Percentiles rank a stretch among this genome's conserved stretches.
Evolutionary conservation across 2,113 vertebrate species (phyloP).

Genomic region (Phycodurus eques): DNA sequence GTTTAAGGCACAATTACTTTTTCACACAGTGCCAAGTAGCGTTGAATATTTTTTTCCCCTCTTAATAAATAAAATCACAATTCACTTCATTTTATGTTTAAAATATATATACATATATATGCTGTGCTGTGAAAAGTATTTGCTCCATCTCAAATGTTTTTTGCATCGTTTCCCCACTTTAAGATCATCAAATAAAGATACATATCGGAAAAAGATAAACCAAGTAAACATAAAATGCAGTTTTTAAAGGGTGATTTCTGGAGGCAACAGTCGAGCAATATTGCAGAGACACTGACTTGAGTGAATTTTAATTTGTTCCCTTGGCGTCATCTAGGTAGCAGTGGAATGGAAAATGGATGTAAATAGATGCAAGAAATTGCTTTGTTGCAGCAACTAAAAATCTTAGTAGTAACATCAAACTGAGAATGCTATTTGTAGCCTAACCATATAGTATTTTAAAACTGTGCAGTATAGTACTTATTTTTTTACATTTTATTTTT

Average conservation of each 20-base stretch:
- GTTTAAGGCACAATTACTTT: too few relatives aligned
- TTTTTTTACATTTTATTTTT: conserved; percentile 3
- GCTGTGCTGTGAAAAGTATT: too few relatives aligned
- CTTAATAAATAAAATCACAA: too few relatives aligned
- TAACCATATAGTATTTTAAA: conserved; percentile 1
- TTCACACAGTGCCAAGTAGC: too few relatives aligned
- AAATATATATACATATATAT: too few relatives aligned
- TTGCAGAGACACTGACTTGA: conserved; percentile 14
- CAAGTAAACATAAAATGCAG: background rate
- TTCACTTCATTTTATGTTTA: too few relatives aligned
- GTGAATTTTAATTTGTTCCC: conserved; percentile 18
- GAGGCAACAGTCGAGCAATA: background rate
- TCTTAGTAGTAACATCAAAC: background rate
- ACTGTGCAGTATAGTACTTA: background rate
- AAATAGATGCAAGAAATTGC: conserved; percentile 23
- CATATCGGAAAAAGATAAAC: too few relatives aligned
- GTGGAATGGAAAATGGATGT: conserved; percentile 22
- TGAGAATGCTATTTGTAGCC: background rate
- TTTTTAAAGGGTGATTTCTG: too few relatives aligned
- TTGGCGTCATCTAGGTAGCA: conserved; percentile 8
- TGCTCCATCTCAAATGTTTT: too few relatives aligned
- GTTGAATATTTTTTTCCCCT: too few relatives aligned
- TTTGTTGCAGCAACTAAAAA: background rate
- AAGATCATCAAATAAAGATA: too few relatives aligned
- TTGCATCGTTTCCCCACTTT: too few relatives aligned